Conservation (phyloP, 2,888 invertebrate species). For the Tenodera sinensis region DNA sequence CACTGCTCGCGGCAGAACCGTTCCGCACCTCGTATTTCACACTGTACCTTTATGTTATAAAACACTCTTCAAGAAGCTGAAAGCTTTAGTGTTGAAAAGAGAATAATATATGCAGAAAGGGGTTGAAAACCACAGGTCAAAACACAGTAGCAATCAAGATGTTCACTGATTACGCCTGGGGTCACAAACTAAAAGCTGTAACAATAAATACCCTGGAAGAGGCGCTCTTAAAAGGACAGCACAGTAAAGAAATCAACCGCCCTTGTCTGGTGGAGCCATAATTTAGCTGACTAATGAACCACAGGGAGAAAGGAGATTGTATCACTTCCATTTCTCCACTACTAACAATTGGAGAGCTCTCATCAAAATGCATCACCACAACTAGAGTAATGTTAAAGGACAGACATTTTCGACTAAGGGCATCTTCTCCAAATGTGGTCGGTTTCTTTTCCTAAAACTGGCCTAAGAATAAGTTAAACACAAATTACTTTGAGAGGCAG, state of each 20-base stretch:
- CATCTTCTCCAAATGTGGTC: neutral
- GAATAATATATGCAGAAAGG: neutral
- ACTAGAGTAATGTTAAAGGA: neutral
- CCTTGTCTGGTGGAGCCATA: neutral
- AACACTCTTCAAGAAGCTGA: neutral
- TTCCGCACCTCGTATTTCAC: too few relatives aligned
- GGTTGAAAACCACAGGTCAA: neutral
- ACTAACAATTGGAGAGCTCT: neutral
- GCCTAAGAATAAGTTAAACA: too few relatives aligned
- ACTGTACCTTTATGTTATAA: too few relatives aligned
- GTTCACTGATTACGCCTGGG: neutral
- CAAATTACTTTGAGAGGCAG: too few relatives aligned
- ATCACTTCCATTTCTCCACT: neutral
- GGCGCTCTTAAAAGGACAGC: neutral
- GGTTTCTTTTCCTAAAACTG: too few relatives aligned
- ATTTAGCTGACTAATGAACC: neutral
- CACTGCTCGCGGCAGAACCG: too few relatives aligned
- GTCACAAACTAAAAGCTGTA: neutral
- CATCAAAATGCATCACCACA: neutral
- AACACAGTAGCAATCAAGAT: neutral
- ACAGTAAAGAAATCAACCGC: neutral
- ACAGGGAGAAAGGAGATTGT: neutral
- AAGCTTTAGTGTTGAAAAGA: neutral
- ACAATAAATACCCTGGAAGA: neutral
- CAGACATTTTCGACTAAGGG: neutral